Evolutionary conservation across 1,140 invertebrate species (phyloP), one percentile per base, ranked within the genome.

Genomic region (Pseudomyrmex cubaensis): DNA sequence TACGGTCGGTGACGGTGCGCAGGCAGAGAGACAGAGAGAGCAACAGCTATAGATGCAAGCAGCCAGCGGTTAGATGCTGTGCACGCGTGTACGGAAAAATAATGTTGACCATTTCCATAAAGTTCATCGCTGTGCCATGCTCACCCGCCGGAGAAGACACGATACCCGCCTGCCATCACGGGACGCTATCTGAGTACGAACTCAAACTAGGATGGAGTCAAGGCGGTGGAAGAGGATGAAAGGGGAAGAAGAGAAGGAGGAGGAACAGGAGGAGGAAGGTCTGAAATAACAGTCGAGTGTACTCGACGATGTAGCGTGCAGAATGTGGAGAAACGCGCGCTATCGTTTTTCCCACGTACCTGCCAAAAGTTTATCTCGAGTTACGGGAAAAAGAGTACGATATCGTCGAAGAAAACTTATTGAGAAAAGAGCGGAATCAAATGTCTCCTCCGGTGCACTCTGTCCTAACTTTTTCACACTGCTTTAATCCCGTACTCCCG

Each of bases 41-140:
- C 35, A 0, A 5, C 35, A 35, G 35, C 35, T 35, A 35, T 35
- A 35, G 35, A 35, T 35, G 35, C 35, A 35, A 35, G 63, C 48
- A 8, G 62, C n/a, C 63, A 66, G 46, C 48, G 46, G 17, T 8
- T 17, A 44, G 35, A 59, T 78, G 64, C 48, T 15, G 62, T 44
- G 52, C 67, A 54, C 64, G 64, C 67, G 50, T 44, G 44, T 61
- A 80, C 66, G 76, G 66, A 80, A 80, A 78, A 80, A 80, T 80
- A 80, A 80, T 80, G 76, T 59, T 80, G 66, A 78, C 76, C 76
- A 78, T 78, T 80, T 80, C 66, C 76, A 80, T 80, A 80, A 80
- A 80, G 66, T 80, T 80, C 76, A 80, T 80, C 76, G 66, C 56
- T 57, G 64, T 52, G 13, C 75, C 50, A 35, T 8, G 63, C 13